Conservation (phyloP, 2,888 invertebrate genomes). For the Ophioninae sp. region DNA sequence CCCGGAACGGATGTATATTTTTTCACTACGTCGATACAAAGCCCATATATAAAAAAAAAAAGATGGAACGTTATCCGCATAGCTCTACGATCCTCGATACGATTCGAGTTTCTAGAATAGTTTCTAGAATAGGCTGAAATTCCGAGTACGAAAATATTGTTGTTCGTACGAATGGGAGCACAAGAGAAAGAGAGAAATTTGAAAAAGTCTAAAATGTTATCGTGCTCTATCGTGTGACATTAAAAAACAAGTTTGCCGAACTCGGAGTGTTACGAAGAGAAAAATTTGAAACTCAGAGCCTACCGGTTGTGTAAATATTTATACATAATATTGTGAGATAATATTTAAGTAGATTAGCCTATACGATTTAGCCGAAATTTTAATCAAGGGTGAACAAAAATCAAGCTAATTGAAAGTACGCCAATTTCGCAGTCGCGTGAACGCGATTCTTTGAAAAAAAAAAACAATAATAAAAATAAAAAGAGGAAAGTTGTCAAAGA, state of each 20-base stretch:
- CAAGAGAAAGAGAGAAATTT: not conserved
- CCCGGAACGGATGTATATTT: conserved; percentile 62
- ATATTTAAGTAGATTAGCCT: conserved; percentile 58
- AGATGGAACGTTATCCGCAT: conserved; percentile 47
- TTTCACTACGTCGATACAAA: conserved; percentile 59
- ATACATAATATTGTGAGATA: conserved; percentile 59
- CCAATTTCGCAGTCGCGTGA: conserved; percentile 25
- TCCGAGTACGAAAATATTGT: conserved; percentile 24
- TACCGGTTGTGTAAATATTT: conserved; percentile 57
- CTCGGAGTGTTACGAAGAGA: conserved; percentile 16
- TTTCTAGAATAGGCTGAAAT: conserved; percentile 35
- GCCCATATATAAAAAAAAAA: conserved; percentile 28
- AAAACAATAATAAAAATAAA: not conserved
- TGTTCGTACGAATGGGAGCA: conserved; percentile 27
- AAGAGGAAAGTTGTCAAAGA: not conserved
- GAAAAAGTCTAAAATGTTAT: conserved; percentile 26
- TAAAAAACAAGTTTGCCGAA: conserved; percentile 20
- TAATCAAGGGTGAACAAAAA: conserved; percentile 39
- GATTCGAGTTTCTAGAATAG: conserved; percentile 36
- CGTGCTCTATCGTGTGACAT: conserved; percentile 47
- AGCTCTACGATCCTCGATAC: conserved; percentile 57
- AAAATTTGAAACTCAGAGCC: conserved; percentile 17
- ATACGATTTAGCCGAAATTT: conserved; percentile 47
- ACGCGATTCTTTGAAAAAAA: conserved; percentile 2
- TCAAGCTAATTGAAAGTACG: conserved; percentile 39